Percentiles rank a stretch among this genome's conserved stretches.
Evolutionary conservation across 2,113 vertebrate species (phyloP).

Genomic region (Orycteropus afer): DNA sequence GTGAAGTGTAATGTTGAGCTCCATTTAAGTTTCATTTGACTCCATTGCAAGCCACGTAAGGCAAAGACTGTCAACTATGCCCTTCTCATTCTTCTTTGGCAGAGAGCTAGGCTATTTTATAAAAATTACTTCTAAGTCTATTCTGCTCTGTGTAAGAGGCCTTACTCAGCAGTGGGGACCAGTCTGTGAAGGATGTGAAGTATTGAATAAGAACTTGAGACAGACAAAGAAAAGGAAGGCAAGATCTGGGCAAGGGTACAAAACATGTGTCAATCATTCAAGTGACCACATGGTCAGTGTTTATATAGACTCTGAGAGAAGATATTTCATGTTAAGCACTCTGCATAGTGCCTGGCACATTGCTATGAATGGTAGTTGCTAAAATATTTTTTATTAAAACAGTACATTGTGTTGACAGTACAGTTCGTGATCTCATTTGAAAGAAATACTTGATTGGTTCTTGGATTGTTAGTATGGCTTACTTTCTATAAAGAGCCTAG

Average conservation of each 20-base stretch:
- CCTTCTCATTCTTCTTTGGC: not conserved
- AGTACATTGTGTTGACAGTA: not conserved
- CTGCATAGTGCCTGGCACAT: not conserved
- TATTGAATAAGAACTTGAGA: not conserved
- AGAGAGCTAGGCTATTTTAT: not conserved
- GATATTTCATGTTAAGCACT: not conserved
- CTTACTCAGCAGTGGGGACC: not conserved
- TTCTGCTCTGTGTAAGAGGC: not conserved
- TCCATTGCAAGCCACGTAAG: not conserved
- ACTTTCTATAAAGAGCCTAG: not conserved
- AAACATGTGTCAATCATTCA: not conserved
- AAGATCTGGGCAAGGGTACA: not conserved
- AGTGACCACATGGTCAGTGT: too few relatives aligned
- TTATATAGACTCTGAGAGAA: not conserved
- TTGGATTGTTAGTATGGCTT: not conserved
- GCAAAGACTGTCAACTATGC: not conserved
- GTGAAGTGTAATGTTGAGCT: not conserved
- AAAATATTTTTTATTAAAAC: not conserved
- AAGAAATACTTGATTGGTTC: not conserved
- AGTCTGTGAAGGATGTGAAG: not conserved
- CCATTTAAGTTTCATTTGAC: not conserved
- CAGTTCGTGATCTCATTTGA: not conserved
- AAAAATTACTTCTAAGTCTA: not conserved
- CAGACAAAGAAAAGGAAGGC: not conserved
- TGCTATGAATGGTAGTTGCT: not conserved